Conservation (phyloP, 2,888 invertebrate species). For the Chorisops tibialis region DNA sequence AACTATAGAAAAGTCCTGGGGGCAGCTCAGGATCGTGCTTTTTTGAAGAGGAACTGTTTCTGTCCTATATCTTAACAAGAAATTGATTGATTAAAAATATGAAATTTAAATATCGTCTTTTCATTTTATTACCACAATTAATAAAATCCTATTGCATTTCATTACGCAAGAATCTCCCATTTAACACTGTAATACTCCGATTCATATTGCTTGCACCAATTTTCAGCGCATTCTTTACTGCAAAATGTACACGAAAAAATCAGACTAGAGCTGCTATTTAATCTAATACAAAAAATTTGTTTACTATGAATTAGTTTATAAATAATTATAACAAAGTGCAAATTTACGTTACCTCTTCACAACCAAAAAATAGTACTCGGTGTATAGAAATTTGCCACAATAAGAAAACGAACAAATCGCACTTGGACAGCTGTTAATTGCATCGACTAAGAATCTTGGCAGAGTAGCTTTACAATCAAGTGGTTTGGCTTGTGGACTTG, state of each 20-base stretch:
- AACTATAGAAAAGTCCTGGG: too few relatives aligned
- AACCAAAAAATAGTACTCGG: slow-evolving; percentile 49
- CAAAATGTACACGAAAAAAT: slow-evolving; percentile 50
- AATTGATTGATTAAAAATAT: too few relatives aligned
- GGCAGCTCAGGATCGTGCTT: too few relatives aligned
- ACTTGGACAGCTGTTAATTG: slow-evolving; percentile 46
- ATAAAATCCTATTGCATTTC: neutral
- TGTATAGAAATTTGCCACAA: slow-evolving; percentile 46
- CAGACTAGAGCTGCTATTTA: slow-evolving; percentile 47
- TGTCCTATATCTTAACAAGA: too few relatives aligned
- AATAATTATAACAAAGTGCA: neutral
- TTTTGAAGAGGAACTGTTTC: too few relatives aligned
- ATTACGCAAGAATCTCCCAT: slow-evolving; percentile 37
- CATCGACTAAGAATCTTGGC: slow-evolving; percentile 46
- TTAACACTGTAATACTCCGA: slow-evolving; percentile 46
- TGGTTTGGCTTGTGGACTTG: slow-evolving; percentile 40
- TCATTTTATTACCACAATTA: too few relatives aligned
- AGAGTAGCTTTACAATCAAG: slow-evolving; percentile 39
- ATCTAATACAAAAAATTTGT: slow-evolving; percentile 36
- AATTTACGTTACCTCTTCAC: slow-evolving; percentile 44
- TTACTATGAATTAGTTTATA: neutral
- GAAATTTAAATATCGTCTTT: too few relatives aligned
- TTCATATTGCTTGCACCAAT: slow-evolving; percentile 42
- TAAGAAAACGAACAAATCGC: slow-evolving; percentile 46
- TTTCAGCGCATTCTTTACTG: slow-evolving; percentile 44